Evolutionary conservation across 2,797 vertebrate species (phyloP), one percentile per base, ranked within the genome.

Genomic region (Centroberyx gerrardi): DNA sequence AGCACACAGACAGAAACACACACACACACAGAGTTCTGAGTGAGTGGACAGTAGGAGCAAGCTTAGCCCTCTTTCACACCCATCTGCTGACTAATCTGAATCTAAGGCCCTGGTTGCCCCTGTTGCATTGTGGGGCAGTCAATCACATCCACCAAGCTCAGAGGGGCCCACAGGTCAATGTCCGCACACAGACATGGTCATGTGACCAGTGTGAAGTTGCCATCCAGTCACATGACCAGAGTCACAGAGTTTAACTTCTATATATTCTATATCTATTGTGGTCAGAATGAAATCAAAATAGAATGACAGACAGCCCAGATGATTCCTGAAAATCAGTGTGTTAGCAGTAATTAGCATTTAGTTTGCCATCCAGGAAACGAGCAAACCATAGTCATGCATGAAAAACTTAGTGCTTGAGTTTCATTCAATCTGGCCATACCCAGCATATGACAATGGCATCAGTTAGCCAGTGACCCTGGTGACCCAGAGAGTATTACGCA

Each of bases 41-140:
- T 76, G 71, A 65, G 72, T 27, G 62, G 38, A 67, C 9, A 65
- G 55, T 33, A 52, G 78, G 74, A 65, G 78, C 40, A 48, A 68
- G 76, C 73, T 91, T 87, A 94, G 81, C 87, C 81, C 83, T 76
- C 85, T 87, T 92, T 90, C 68, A 89, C 68, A 75, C 44, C 71
- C 68, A 76, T 84, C 64, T 94, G 94, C 93, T 93, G 94, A 94
- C 90, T 90, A 82, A 77, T 87, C 86, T 70, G 62, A 91, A 92
- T 76, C 58, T 9, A 36, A 79, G 83, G 69, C 80, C 56, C 64
- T 54, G 78, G 76, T 14, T 72, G 48, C 71, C 72, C 68, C 88
- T 74, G 87, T 74, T 87, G 88, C 85, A 92, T 88, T 91, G 87
- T 90, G 84, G 85, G 84, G 62, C 49, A 72, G 78, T 89, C 81